A percentile compares a stretch with the other conserved stretches of the same genome.
Evolutionary conservation across 2,888 invertebrate genomes (phyloP).

Genomic region (Cloeon dipterum): DNA sequence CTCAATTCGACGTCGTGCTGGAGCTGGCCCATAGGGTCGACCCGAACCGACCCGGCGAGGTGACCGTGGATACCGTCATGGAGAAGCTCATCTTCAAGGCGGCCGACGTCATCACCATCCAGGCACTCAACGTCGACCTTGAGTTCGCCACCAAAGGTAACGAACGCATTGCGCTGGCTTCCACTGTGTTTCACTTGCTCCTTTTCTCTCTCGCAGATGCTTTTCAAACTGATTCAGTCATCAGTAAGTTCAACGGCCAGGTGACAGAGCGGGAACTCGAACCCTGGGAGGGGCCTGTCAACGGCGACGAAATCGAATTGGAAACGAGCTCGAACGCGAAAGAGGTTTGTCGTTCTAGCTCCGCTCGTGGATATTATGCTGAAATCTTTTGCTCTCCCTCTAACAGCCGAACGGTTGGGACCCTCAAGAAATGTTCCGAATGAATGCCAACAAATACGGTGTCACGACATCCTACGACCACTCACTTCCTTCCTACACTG

Average conservation of each 20-base stretch:
- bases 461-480: conserved; percentile 85
- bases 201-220: conserved; percentile 21
- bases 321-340: conserved; percentile 15
- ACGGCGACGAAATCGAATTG: conserved; percentile 40
- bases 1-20: conserved; percentile 68
- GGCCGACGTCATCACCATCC: conserved; percentile 62
- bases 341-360: too few relatives aligned
- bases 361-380: too few relatives aligned
- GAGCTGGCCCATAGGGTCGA: conserved; percentile 70
- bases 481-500: conserved; percentile 75
- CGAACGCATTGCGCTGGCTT: neutral
- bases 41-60: conserved; percentile 27
- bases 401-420: conserved; percentile 93
- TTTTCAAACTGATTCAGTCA: conserved; percentile 74
- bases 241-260: conserved; percentile 56
- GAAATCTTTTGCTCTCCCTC: too few relatives aligned
- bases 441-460: conserved; percentile 78
- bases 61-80: conserved; percentile 42
- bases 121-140: conserved; percentile 63
- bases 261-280: conserved; percentile 61
- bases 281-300: conserved; percentile 57
- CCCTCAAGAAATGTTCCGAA: conserved; percentile 87
- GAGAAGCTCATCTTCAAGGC: conserved; percentile 67
- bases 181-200: too few relatives aligned
- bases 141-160: conserved; percentile 70